phyloP scores from a whole-genome alignment of 2,888 invertebrate genomes.

The Tetragonula carbonaria region DNA sequence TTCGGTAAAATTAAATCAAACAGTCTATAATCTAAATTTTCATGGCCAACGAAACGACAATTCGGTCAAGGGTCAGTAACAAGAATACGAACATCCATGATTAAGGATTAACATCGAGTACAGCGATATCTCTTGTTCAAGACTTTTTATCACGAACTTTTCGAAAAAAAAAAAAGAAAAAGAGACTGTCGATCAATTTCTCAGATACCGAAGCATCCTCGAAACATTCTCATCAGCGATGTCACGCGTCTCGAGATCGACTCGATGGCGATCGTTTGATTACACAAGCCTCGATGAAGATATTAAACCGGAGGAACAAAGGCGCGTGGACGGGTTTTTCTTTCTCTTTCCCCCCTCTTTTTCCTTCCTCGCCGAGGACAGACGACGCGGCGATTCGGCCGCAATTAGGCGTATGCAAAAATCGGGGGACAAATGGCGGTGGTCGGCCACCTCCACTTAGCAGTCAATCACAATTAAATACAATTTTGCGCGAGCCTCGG shows the following conservation, averaged over 20 bases:
- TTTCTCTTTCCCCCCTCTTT: neutral
- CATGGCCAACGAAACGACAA: no score
- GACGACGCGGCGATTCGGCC: constrained; percentile 28
- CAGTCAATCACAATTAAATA: constrained; percentile 84
- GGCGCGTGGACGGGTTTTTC: neutral
- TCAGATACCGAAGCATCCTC: no score
- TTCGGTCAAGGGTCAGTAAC: rapidly evolving
- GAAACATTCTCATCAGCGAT: no score
- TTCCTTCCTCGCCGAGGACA: neutral
- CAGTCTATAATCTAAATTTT: no score
- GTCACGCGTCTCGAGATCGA: no score
- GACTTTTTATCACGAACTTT: no score
- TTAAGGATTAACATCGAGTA: neutral
- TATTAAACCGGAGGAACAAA: neutral
- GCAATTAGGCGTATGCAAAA: constrained; percentile 77
- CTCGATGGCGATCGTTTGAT: neutral
- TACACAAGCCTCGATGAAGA: neutral
- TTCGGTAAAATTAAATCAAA: no score
- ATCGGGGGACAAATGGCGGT: constrained; percentile 75
- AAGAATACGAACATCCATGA: neutral
- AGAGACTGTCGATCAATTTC: no score
- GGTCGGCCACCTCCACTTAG: constrained; percentile 78
- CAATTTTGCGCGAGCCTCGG: constrained; percentile 80
- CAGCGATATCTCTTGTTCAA: no score
- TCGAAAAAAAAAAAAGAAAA: no score